These are phyloP conservation scores for Falco columbarius DNA, from an alignment of 2,797 vertebrate species.

Conservation along the genomic window DNA sequence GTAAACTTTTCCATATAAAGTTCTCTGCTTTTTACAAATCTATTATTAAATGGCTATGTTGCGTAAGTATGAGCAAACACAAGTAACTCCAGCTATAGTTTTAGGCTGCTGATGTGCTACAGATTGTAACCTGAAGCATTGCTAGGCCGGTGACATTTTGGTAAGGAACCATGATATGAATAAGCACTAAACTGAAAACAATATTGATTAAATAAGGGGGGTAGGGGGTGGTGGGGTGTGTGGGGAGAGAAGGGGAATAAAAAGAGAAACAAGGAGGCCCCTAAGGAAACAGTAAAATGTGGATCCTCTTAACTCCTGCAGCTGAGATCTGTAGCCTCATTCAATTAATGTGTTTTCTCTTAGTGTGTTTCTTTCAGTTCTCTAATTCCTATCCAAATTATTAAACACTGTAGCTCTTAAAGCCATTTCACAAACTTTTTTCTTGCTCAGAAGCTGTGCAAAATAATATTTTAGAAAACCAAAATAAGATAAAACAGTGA, in stretches of 20 bases:
- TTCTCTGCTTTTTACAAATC: not conserved
- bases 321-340: not conserved
- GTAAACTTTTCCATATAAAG: not conserved
- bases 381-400: not conserved
- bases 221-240: too few species aligned
- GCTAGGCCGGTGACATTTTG: not conserved
- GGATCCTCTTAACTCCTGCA: not conserved
- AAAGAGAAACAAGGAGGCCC: not conserved
- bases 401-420: not conserved
- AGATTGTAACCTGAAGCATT: not conserved
- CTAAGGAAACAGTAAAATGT: not conserved
- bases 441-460: not conserved
- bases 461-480: not conserved
- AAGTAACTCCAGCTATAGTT: not conserved
- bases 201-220: not conserved
- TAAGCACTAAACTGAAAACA: not conserved
- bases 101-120: not conserved
- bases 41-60: not conserved
- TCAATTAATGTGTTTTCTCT: not conserved
- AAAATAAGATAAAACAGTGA: not conserved
- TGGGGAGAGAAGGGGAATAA: too few species aligned
- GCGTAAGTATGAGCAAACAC: not conserved
- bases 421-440: not conserved
- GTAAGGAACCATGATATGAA: not conserved
- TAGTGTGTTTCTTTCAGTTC: not conserved